These are phyloP conservation scores for Zophobas atratus DNA, from an alignment of 1,140 invertebrate species.

Conservation along the genomic window DNA sequence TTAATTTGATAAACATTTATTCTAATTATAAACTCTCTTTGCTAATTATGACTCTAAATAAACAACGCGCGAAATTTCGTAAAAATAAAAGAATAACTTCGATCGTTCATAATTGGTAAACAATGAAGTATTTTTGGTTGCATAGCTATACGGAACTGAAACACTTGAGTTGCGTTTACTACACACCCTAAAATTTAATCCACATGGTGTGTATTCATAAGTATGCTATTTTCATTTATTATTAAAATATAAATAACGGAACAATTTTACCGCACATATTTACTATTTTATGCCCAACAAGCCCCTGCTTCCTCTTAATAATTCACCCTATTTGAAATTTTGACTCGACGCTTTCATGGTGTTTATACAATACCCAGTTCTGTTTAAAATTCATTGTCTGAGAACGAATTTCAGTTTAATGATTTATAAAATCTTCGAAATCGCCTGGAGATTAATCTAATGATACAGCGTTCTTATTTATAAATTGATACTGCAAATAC, in stretches of 20 bases:
- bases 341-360: slow-evolving; percentile 8
- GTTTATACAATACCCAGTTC: slow-evolving; percentile 14
- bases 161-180: too few relatives aligned
- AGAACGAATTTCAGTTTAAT: slow-evolving; percentile 16
- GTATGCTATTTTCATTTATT: too few relatives aligned
- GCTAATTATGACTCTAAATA: neutral
- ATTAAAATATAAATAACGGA: too few relatives aligned
- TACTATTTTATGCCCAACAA: neutral
- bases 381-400: slow-evolving; percentile 11
- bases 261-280: neutral
- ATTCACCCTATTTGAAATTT: slow-evolving; percentile 23
- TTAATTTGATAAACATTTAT: neutral
- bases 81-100: too few relatives aligned
- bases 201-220: too few relatives aligned
- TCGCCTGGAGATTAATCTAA: slow-evolving; percentile 17
- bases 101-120: too few relatives aligned
- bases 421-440: slow-evolving; percentile 30
- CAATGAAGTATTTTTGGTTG: too few relatives aligned
- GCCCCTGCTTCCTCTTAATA: slow-evolving; percentile 1
- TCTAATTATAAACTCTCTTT: neutral
- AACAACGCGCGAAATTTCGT: too few relatives aligned
- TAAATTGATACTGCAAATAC: slow-evolving; percentile 10
- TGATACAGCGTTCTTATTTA: slow-evolving; percentile 6
- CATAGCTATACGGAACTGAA: too few relatives aligned
- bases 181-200: too few relatives aligned